phyloP scores from a whole-genome alignment of 2,113 vertebrate genomes.

The Anarrhichthys ocellatus region DNA sequence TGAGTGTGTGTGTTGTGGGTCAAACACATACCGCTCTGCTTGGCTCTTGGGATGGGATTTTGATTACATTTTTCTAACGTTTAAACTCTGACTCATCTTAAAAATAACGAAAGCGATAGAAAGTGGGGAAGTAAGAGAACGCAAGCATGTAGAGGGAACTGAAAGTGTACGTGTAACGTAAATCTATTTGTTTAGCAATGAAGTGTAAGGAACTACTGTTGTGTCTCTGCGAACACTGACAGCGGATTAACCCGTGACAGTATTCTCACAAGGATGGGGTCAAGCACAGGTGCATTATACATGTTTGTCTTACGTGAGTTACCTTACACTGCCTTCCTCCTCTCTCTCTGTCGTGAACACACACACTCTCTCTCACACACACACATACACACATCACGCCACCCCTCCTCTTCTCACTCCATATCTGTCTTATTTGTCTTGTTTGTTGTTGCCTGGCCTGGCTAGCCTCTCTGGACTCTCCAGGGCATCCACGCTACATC shows the following conservation, averaged over 20 bases:
- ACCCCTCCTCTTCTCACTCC: conserved; percentile 29
- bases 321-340: conserved; percentile 25
- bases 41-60: neutral
- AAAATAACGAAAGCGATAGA: neutral
- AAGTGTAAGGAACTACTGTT: neutral
- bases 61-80: neutral
- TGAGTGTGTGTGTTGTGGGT: neutral
- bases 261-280: conserved; percentile 34
- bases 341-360: neutral
- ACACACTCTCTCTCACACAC: conserved; percentile 33
- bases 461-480: conserved; percentile 65
- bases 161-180: conserved; percentile 12
- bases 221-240: neutral
- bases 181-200: conserved; percentile 26
- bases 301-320: conserved; percentile 27
- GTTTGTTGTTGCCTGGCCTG: conserved; percentile 74
- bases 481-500: conserved; percentile 64
- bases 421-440: conserved; percentile 78
- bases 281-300: conserved; percentile 35
- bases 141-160: neutral
- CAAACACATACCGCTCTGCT: neutral
- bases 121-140: neutral
- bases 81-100: neutral
- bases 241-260: conserved; percentile 18
- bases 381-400: conserved; percentile 19